Base-by-base conservation (phyloP, 2,113 vertebrate genomes). In the Romanogobio albipinnatus region DNA sequence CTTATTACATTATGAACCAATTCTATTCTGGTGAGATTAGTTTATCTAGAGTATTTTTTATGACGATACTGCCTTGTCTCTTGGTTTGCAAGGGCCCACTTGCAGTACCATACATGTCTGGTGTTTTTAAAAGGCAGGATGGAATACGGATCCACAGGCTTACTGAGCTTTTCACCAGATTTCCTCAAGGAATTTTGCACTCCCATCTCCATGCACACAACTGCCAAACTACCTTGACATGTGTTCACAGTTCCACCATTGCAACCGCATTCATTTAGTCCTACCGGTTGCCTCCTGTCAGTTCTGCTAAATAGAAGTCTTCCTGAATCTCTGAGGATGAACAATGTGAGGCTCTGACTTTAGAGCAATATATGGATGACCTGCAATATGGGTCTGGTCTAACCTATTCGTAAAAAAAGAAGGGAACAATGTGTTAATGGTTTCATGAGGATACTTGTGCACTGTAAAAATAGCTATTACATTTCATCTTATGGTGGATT, bases 221-320 rank as follows among this genome's bases (percentile, higher is more conserved):
- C 78, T 68, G 78, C 43, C 61, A 81, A 68, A 81, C 61, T 81
- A 36, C 26, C 61, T 53, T 81, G 78, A 81, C 78, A 51, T 68
- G 24, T 81, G 61, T 68, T 81, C 78, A n/a, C 78, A 81, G 43
- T 81, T 68, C 78, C 45, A 51, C 43, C 45, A 17, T 81, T 43
- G 47, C 61, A 81, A 66, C 78, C 26, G 5, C 26, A 51, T 80
- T 62, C 77, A 80, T 81, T 51, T 81, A 68, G 61, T 81, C 78
- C 78, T 61, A 33, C 45, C 3, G 78, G 61, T 49, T 51, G 24
- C 26, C 61, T 36, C 9, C 78, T 81, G 78, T 81, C 78, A 81
- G 61, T 33, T 68, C 26, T 81, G 43, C 61, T 66, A 68, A 81
- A 81, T 81, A 45, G 59, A 80, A 45, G 61, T 81, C 2, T 15